These are phyloP conservation scores for Hyla sarda DNA, from an alignment of 2,113 vertebrate genomes.

Conservation along the genomic window DNA sequence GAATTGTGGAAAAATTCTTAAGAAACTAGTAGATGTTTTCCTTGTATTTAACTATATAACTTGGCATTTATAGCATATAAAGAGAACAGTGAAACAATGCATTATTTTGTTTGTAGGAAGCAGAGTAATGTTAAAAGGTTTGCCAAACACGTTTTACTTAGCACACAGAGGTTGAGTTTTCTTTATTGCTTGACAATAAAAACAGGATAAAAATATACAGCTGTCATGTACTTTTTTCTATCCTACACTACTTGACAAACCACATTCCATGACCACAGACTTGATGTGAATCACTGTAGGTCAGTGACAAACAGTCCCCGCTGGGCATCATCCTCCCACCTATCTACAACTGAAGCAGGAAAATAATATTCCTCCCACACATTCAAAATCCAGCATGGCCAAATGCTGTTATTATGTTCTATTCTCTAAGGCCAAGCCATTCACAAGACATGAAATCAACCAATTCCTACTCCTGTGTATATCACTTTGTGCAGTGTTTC, in stretches of 20 bases:
- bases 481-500: not conserved
- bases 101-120: not conserved
- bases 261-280: slow-evolving; percentile 10
- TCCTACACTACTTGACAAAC: not conserved
- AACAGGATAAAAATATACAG: not conserved
- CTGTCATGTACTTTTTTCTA: not conserved
- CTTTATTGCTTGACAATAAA: not conserved
- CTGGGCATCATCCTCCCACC: slow-evolving; percentile 40
- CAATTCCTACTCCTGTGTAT: not conserved
- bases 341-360: slow-evolving; percentile 9
- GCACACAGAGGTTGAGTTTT: not conserved
- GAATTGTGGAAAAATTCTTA: not conserved
- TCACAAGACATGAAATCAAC: slow-evolving; percentile 22
- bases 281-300: slow-evolving; percentile 22
- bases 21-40: not conserved
- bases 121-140: not conserved
- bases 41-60: not conserved
- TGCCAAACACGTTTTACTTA: not conserved
- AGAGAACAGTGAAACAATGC: not conserved
- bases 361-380: slow-evolving; percentile 46
- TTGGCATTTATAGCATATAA: not conserved
- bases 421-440: slow-evolving; percentile 15
- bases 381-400: slow-evolving; percentile 33
- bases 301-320: slow-evolving; percentile 8
- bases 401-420: slow-evolving; percentile 40